These are phyloP conservation scores for Scaptomyza hsui DNA, from an alignment of 1,140 invertebrate genomes.

Conservation along the genomic window DNA sequence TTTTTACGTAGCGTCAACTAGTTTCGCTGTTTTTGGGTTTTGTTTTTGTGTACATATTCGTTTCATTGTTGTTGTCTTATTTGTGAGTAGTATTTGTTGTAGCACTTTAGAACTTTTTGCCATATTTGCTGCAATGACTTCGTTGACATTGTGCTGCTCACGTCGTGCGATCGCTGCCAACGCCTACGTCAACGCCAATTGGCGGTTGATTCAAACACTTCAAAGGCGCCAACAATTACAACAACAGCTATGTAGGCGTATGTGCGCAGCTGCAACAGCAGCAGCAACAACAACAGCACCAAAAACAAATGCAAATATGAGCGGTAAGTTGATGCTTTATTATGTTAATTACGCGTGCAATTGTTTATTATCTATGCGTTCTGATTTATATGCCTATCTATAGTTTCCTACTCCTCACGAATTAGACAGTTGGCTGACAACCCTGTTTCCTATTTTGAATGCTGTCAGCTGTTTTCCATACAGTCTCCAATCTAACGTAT, in stretches of 20 bases:
- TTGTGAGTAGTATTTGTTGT: slow-evolving; percentile 3
- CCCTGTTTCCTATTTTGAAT: slow-evolving; percentile 20
- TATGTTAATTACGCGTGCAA: slow-evolving; percentile 74
- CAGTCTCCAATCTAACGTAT: slow-evolving; percentile 11
- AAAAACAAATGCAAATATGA: slow-evolving; percentile 44
- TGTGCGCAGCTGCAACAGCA: slow-evolving; percentile 43
- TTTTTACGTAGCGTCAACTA: slow-evolving; percentile 52
- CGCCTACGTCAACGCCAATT: slow-evolving; percentile 52
- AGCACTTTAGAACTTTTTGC: slow-evolving; percentile 30
- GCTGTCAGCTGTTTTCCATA: slow-evolving; percentile 20
- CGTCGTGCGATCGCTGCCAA: slow-evolving; percentile 41
- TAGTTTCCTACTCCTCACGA: slow-evolving; percentile 20
- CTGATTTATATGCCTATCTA: slow-evolving; percentile 63
- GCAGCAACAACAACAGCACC: slow-evolving; percentile 10
- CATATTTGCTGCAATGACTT: slow-evolving; percentile 69
- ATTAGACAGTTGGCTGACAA: slow-evolving; percentile 32
- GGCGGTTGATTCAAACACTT: slow-evolving; percentile 65
- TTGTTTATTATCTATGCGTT: slow-evolving; percentile 45
- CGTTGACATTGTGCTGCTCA: slow-evolving; percentile 60
- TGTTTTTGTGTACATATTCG: slow-evolving; percentile 33
- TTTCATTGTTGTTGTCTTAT: slow-evolving; percentile 28
- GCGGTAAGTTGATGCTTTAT: slow-evolving; percentile 68
- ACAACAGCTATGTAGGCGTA: slow-evolving; percentile 53
- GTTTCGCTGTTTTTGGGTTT: slow-evolving; percentile 64
- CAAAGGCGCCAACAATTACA: slow-evolving; percentile 72